Conservation (phyloP, 2,113 vertebrate species). For the Corythaeola cristata region DNA sequence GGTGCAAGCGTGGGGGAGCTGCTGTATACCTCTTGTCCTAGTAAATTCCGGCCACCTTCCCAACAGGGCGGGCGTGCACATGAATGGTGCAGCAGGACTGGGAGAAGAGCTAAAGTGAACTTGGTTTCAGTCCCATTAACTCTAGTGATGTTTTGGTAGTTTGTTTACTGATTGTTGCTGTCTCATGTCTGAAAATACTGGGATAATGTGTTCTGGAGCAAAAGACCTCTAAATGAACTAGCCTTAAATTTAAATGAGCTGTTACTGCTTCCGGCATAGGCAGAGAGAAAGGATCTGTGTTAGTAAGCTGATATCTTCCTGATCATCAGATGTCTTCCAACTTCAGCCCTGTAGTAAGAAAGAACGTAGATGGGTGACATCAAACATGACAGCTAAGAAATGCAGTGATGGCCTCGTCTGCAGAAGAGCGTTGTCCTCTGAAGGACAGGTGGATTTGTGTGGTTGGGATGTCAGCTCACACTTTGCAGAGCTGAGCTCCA, state of each 20-base stretch:
- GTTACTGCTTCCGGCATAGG: background rate
- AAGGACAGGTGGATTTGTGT: accelerated
- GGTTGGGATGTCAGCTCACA: accelerated
- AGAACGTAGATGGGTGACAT: accelerated
- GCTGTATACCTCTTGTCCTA: accelerated
- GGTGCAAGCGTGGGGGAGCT: background rate
- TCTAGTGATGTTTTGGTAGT: accelerated
- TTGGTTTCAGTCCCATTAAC: background rate
- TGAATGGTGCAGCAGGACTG: accelerated
- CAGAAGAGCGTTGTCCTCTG: accelerated
- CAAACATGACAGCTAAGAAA: accelerated
- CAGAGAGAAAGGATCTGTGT: background rate
- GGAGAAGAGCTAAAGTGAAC: background rate
- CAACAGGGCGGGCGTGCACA: background rate
- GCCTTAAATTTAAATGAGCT: background rate
- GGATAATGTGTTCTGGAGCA: background rate
- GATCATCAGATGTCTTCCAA: accelerated
- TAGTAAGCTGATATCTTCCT: too few species aligned
- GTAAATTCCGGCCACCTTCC: background rate
- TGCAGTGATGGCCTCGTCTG: accelerated
- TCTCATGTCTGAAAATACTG: background rate
- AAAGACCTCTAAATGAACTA: background rate
- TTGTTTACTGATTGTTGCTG: background rate
- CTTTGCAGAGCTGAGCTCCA: accelerated
- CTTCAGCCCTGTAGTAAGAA: background rate